phyloP scores from a whole-genome alignment of 2,888 invertebrate species.

The Papilio elwesi region DNA sequence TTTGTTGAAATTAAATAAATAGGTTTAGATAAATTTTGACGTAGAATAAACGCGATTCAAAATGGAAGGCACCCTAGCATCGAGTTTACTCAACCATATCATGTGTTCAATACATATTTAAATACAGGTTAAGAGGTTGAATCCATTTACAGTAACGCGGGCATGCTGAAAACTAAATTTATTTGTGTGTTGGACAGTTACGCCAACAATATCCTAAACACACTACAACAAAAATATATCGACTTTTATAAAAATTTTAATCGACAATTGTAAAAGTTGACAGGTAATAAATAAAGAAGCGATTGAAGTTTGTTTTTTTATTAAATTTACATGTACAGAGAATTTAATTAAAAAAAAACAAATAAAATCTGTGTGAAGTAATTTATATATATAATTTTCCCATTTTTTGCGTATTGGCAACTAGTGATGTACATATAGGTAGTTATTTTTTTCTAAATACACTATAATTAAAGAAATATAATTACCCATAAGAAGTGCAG shows the following conservation, averaged over 20 bases:
- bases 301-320: conserved; percentile 1
- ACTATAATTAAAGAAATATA: no score
- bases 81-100: conserved; percentile 35
- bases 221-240: not conserved
- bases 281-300: not conserved
- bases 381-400: no score
- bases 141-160: conserved; percentile 30
- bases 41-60: not conserved
- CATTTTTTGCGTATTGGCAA: no score
- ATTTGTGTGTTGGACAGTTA: not conserved
- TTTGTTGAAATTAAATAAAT: no score
- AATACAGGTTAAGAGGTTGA: conserved; percentile 39
- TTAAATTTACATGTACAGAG: not conserved
- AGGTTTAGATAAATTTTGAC: no score
- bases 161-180: conserved; percentile 32
- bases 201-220: not conserved
- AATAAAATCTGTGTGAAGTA: no score
- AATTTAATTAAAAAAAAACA: not conserved
- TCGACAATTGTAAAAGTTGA: not conserved
- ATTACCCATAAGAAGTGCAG: no score
- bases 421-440: no score
- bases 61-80: not conserved
- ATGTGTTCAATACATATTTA: conserved; percentile 39
- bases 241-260: not conserved
- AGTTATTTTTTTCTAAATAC: no score